A percentile compares a stretch with the other conserved stretches of the same genome.
Conservation (phyloP, 92 coral and sea anemone genomes). For the Scolanthus callimorphus region DNA sequence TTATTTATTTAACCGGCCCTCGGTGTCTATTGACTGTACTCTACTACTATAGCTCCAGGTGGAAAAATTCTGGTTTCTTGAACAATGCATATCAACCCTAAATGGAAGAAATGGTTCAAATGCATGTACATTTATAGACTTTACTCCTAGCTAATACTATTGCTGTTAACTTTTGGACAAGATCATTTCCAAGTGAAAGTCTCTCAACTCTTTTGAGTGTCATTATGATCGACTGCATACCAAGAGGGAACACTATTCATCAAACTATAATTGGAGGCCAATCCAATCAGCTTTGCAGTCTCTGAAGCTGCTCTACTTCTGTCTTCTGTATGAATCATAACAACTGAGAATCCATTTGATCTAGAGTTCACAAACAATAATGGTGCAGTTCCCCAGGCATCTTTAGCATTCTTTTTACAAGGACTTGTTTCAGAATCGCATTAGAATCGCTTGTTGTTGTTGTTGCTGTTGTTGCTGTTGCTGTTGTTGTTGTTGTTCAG, state of each 20-base stretch:
- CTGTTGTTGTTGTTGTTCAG: background rate
- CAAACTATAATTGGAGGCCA: background rate
- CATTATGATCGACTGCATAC: background rate
- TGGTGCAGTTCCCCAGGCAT: constrained; percentile 1
- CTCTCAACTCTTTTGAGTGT: background rate
- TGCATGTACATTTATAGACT: background rate
- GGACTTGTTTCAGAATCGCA: background rate
- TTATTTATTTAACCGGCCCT: too few relatives aligned
- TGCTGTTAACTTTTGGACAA: background rate
- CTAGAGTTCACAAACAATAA: background rate
- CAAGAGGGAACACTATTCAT: background rate
- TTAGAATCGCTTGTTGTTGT: background rate
- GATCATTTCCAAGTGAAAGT: background rate
- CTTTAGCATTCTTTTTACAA: background rate
- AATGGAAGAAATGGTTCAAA: background rate
- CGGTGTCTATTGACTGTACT: too few relatives aligned
- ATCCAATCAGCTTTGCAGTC: too few relatives aligned
- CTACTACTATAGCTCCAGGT: too few relatives aligned
- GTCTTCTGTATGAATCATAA: too few relatives aligned
- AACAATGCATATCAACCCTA: too few relatives aligned
- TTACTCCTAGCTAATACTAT: background rate
- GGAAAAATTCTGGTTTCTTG: too few relatives aligned
- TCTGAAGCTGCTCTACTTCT: too few relatives aligned
- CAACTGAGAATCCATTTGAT: background rate
- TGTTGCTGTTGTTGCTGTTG: background rate